A percentile compares a stretch with the other conserved stretches of the same genome.
These are phyloP conservation scores for Cossypha dichroa DNA, from an alignment of 2,797 vertebrate species.

Conservation along the genomic window DNA sequence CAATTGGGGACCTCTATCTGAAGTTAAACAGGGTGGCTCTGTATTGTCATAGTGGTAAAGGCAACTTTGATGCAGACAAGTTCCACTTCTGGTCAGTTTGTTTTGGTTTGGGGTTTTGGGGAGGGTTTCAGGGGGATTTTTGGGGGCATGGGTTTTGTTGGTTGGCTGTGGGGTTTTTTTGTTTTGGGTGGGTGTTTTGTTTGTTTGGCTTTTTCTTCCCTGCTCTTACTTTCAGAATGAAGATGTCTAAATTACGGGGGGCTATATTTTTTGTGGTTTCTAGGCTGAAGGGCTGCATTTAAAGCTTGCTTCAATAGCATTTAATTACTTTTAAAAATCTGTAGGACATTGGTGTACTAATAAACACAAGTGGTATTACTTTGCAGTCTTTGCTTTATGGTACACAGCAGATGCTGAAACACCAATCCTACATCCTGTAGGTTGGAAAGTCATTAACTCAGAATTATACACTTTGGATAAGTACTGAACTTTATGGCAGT, in stretches of 20 bases:
- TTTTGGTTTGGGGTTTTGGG: background rate
- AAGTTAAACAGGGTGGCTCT: slow-evolving; percentile 23
- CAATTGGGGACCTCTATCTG: slow-evolving; percentile 3
- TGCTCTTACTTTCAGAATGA: slow-evolving; percentile 31
- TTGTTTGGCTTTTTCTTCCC: background rate
- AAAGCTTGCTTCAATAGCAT: slow-evolving; percentile 69
- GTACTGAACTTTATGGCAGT: slow-evolving; percentile 73
- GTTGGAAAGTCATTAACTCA: slow-evolving; percentile 71
- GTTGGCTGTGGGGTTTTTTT: background rate
- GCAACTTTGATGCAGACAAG: slow-evolving; percentile 43
- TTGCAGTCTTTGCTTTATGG: slow-evolving; percentile 58
- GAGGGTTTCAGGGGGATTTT: background rate
- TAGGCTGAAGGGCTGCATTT: slow-evolving; percentile 73
- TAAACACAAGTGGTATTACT: slow-evolving; percentile 76
- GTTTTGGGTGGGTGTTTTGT: too few relatives aligned
- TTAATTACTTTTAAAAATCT: slow-evolving; percentile 64
- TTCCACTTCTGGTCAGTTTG: background rate
- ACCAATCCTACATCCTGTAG: slow-evolving; percentile 76
- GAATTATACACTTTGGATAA: slow-evolving; percentile 84
- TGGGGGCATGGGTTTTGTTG: background rate
- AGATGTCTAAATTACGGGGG: slow-evolving; percentile 41
- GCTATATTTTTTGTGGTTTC: slow-evolving; percentile 69
- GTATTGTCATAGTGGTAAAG: slow-evolving; percentile 14
- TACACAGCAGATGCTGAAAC: slow-evolving; percentile 75
- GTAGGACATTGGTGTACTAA: slow-evolving; percentile 68